These are phyloP conservation scores for Poeciliopsis paucimaculata DNA, from an alignment of 2,797 vertebrate species.

Conservation along the genomic window DNA sequence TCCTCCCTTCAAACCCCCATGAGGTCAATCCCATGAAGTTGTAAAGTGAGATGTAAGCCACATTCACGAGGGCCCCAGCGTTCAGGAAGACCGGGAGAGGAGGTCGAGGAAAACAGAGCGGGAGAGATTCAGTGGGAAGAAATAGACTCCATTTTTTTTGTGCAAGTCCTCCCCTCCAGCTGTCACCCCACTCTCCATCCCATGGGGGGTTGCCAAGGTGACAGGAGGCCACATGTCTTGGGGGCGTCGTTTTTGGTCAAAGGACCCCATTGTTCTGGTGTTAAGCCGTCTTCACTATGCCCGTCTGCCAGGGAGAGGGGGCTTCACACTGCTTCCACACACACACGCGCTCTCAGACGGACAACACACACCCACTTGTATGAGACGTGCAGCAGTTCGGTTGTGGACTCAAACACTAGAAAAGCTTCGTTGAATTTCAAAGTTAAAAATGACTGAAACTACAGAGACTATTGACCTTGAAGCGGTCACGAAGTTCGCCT, in stretches of 20 bases:
- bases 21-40: constrained; percentile 66
- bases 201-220: constrained; percentile 86
- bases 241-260: constrained; percentile 85
- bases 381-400: constrained; percentile 42
- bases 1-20: not conserved
- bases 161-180: constrained; percentile 79
- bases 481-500: too few relatives aligned
- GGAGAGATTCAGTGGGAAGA: constrained; percentile 72
- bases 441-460: not conserved
- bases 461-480: too few relatives aligned
- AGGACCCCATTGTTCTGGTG: constrained; percentile 85
- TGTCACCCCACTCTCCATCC: constrained; percentile 81
- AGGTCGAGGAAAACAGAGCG: constrained; percentile 49
- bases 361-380: constrained; percentile 39
- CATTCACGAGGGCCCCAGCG: constrained; percentile 34
- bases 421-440: not conserved
- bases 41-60: constrained; percentile 62
- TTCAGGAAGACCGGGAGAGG: constrained; percentile 33
- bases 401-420: constrained; percentile 13
- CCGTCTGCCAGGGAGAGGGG: constrained; percentile 78
- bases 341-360: constrained; percentile 20
- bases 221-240: constrained; percentile 88
- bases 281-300: constrained; percentile 83
- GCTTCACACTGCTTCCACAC: constrained; percentile 64
- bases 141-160: constrained; percentile 77